Evolutionary conservation across 2,888 invertebrate species (phyloP).

Genomic region (Metalampra italica): DNA sequence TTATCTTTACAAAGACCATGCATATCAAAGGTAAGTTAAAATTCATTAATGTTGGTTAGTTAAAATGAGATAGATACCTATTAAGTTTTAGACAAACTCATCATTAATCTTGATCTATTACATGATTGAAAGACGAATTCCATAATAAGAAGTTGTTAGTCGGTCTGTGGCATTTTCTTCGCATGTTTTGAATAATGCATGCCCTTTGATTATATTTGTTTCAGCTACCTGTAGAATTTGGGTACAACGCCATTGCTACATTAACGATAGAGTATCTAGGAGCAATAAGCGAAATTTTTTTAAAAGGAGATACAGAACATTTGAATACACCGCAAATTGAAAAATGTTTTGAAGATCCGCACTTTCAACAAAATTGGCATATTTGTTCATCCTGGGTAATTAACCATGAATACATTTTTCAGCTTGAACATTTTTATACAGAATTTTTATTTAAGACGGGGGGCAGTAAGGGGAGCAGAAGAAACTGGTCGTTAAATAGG

Average conservation of each 20-base stretch:
- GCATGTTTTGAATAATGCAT: background rate
- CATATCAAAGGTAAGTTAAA: constrained; percentile 34
- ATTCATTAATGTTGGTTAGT: background rate
- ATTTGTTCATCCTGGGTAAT: constrained; percentile 58
- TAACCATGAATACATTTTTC: background rate
- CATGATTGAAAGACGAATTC: background rate
- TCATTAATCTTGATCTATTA: background rate
- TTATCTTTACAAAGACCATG: constrained; percentile 64
- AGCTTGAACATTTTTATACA: too few species aligned
- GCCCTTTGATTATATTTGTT: constrained; percentile 13
- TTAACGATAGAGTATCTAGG: constrained; percentile 59
- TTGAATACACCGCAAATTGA: constrained; percentile 52
- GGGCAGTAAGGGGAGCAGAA: too few species aligned
- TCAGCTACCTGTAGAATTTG: constrained; percentile 48
- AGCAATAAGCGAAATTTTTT: constrained; percentile 51
- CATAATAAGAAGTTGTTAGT: too few species aligned
- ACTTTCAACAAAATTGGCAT: constrained; percentile 53
- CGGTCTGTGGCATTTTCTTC: too few species aligned
- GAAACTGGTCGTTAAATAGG: too few species aligned
- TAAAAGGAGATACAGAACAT: constrained; percentile 37
- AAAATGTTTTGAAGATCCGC: constrained; percentile 60
- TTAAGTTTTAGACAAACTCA: too few species aligned
- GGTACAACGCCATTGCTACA: constrained; percentile 69
- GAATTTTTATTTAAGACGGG: too few species aligned
- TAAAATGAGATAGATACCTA: background rate